Percentiles rank a stretch among this genome's conserved stretches.
Conservation (phyloP, 2,113 vertebrate genomes). For the Maccullochella peelii region DNA sequence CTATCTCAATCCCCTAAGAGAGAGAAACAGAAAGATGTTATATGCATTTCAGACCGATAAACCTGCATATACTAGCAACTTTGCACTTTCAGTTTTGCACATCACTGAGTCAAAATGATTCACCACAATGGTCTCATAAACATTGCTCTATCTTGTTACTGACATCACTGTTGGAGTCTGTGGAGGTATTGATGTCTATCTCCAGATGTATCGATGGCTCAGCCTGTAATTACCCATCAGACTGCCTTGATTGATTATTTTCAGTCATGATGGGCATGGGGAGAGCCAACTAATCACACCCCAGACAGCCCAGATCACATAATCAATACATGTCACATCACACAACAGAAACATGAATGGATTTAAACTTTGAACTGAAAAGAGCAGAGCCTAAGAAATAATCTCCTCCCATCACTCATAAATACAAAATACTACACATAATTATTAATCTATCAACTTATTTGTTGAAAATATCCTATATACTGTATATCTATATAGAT, state of each 20-base stretch:
- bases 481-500: no score
- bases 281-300: conserved; percentile 19
- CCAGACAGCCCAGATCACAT: conserved; percentile 11
- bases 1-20: conserved; percentile 89
- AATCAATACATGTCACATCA: conserved; percentile 38
- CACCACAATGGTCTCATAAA: conserved; percentile 14
- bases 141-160: background rate
- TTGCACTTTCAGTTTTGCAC: background rate
- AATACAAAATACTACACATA: background rate
- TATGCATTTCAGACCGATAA: background rate
- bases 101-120: background rate
- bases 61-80: background rate
- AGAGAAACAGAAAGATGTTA: conserved; percentile 37
- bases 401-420: background rate
- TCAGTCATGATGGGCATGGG: background rate
- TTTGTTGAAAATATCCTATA: background rate
- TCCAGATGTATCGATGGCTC: conserved; percentile 19
- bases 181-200: conserved; percentile 23
- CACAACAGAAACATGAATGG: background rate
- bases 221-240: conserved; percentile 36
- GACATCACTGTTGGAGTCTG: conserved; percentile 19
- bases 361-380: conserved; percentile 7
- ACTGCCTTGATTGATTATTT: conserved; percentile 32
- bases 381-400: background rate
- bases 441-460: background rate